A percentile compares a stretch with the other conserved stretches of the same genome.
Evolutionary conservation across 2,797 vertebrate species (phyloP).

Genomic region (Catamblyrhynchus diadema): DNA sequence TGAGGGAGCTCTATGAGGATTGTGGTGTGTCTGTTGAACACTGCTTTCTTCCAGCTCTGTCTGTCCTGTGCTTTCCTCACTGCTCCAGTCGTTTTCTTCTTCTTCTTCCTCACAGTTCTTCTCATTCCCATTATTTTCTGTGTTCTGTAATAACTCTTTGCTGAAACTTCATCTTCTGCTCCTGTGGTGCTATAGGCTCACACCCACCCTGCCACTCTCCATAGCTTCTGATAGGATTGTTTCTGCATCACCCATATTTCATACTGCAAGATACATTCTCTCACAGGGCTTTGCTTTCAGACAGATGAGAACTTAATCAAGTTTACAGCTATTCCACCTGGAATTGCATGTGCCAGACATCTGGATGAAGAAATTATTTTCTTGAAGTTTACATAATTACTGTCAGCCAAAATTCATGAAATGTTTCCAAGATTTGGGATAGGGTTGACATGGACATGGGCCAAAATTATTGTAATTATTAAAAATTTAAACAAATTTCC

Average conservation of each 20-base stretch:
- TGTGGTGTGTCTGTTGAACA: background rate
- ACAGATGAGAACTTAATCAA: background rate
- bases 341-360: background rate
- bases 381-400: background rate
- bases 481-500: background rate
- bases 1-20: background rate
- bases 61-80: background rate
- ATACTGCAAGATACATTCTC: background rate
- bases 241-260: background rate
- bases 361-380: background rate
- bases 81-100: background rate
- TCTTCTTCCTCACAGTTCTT: background rate
- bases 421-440: background rate
- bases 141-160: background rate
- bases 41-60: background rate
- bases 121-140: background rate
- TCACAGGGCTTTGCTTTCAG: background rate
- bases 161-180: background rate
- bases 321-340: background rate
- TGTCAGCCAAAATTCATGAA: background rate
- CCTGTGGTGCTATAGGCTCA: background rate
- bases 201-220: background rate
- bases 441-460: background rate
- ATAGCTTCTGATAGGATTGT: background rate
- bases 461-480: background rate